A percentile compares a stretch with the other conserved stretches of the same genome.
Conservation (phyloP, 2,113 vertebrate species). For the Rhizomys pruinosus region DNA sequence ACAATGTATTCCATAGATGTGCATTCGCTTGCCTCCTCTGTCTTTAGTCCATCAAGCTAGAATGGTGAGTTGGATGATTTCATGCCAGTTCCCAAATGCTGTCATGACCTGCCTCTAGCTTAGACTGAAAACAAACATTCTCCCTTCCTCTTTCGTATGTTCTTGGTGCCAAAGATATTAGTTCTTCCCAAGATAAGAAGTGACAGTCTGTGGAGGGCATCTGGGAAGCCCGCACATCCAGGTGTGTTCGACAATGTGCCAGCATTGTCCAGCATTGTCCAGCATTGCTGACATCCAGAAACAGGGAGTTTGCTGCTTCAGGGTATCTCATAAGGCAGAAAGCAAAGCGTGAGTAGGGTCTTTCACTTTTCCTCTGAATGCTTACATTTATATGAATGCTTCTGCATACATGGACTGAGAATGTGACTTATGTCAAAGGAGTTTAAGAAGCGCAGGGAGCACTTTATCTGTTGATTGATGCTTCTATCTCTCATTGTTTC, state of each 20-base stretch:
- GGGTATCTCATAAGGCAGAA: too few relatives aligned
- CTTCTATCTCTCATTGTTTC: conserved; percentile 51
- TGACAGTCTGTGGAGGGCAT: background rate
- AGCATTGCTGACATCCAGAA: too few relatives aligned
- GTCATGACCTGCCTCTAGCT: background rate
- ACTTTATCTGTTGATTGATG: conserved; percentile 66
- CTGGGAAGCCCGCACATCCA: background rate
- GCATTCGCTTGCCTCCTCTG: background rate
- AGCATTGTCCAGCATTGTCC: too few relatives aligned
- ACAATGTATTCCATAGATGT: background rate
- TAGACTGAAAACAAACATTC: background rate
- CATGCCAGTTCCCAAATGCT: background rate
- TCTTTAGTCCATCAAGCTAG: background rate
- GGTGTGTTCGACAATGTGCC: background rate
- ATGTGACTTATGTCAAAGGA: conserved; percentile 7
- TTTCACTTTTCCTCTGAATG: conserved; percentile 29
- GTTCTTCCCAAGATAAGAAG: background rate
- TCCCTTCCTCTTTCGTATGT: background rate
- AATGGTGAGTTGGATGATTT: background rate
- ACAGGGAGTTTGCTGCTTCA: too few relatives aligned
- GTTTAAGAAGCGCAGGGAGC: conserved; percentile 72
- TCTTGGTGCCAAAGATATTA: background rate
- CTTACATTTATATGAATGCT: conserved; percentile 48
- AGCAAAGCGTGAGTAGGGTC: background rate
- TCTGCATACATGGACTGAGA: background rate